phyloP scores from a whole-genome alignment of 2,113 vertebrate species.

The Eublepharis macularius region DNA sequence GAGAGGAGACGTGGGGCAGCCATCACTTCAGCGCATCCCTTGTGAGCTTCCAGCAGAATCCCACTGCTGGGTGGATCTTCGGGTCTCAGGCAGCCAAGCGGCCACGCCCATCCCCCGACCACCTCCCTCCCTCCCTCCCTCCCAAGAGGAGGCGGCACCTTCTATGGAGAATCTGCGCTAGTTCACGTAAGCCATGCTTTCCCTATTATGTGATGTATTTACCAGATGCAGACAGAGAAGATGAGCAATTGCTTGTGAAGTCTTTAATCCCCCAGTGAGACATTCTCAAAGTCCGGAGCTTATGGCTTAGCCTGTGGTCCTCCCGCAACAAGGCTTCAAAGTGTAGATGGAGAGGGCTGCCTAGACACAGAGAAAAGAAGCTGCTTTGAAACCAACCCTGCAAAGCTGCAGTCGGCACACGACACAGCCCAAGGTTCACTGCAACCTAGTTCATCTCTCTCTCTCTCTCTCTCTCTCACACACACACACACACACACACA shows the following conservation, averaged over 20 bases:
- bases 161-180: not conserved
- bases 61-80: too few relatives aligned
- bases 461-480: too few relatives aligned
- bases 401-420: not conserved
- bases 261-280: slow-evolving; percentile 53
- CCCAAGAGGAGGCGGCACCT: not conserved
- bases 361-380: slow-evolving; percentile 35
- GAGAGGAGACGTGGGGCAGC: not conserved
- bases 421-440: not conserved
- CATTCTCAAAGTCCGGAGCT: slow-evolving; percentile 33
- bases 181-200: not conserved
- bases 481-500: not conserved
- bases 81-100: not conserved
- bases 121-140: too few relatives aligned
- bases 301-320: slow-evolving; percentile 28
- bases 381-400: not conserved
- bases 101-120: too few relatives aligned
- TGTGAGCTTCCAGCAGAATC: not conserved
- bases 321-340: slow-evolving; percentile 60
- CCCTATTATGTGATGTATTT: not conserved
- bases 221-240: slow-evolving; percentile 44
- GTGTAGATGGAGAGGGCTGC: slow-evolving; percentile 57
- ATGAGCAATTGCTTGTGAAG: slow-evolving; percentile 32
- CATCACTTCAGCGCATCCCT: not conserved
- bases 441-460: not conserved